A percentile compares a stretch with the other conserved stretches of the same genome.
These are phyloP conservation scores for Clarias fuscus DNA, from an alignment of 2,797 vertebrate genomes.

Conservation along the genomic window DNA sequence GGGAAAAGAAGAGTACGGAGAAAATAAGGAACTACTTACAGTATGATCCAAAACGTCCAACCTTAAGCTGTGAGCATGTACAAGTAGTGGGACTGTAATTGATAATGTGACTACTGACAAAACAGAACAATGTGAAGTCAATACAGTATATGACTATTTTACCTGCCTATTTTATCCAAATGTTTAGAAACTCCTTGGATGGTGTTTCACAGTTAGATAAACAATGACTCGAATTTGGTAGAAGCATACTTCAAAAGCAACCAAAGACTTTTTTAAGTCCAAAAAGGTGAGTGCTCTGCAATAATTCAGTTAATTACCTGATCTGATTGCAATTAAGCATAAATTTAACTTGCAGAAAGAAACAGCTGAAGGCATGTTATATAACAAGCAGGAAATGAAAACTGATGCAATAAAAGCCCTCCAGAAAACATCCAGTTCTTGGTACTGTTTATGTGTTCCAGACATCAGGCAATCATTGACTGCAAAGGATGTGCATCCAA, in stretches of 20 bases:
- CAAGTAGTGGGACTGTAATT: not conserved
- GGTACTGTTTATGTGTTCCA: not conserved
- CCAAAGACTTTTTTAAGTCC: not conserved
- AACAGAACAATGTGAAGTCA: not conserved
- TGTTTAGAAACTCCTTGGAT: no score
- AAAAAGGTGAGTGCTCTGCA: not conserved
- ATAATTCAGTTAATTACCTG: not conserved
- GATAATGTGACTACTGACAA: not conserved
- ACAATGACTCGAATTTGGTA: slow-evolving; percentile 6
- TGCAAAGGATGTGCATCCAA: not conserved
- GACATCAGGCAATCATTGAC: not conserved
- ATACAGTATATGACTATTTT: not conserved
- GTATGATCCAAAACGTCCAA: not conserved
- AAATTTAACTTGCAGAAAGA: not conserved
- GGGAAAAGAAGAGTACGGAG: not conserved
- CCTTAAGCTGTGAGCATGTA: not conserved
- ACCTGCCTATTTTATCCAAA: not conserved
- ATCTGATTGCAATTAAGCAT: not conserved
- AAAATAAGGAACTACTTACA: not conserved
- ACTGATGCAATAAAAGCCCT: not conserved
- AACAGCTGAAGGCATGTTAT: not conserved
- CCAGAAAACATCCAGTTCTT: not conserved
- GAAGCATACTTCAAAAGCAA: slow-evolving; percentile 16
- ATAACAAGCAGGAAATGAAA: not conserved
- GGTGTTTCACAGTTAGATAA: slow-evolving; percentile 20